A percentile compares a stretch with the other conserved stretches of the same genome.
Evolutionary conservation across 2,797 vertebrate species (phyloP).

Genomic region (Lateolabrax maculatus): DNA sequence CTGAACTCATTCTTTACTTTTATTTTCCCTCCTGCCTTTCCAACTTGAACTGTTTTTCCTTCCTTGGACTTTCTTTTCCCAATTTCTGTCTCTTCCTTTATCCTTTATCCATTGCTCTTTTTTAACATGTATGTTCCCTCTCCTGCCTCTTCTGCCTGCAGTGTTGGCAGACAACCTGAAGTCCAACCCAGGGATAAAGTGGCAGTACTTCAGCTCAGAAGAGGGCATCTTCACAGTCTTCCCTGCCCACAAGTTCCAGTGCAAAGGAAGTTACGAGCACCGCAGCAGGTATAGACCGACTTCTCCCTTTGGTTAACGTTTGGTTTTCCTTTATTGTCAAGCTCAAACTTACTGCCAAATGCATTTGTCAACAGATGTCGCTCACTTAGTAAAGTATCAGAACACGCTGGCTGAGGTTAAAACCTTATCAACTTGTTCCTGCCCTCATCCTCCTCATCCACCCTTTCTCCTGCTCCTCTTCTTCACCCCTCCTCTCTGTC

Average conservation of each 20-base stretch:
- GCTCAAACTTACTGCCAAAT: not conserved
- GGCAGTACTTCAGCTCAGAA: constrained; percentile 99
- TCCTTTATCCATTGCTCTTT: not conserved
- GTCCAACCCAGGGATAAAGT: constrained; percentile 98
- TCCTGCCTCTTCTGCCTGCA: constrained; percentile 65
- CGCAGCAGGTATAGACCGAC: constrained; percentile 91
- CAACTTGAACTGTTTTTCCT: not conserved
- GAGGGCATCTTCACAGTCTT: constrained; percentile 99
- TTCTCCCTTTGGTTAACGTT: not conserved
- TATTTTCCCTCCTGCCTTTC: not conserved
- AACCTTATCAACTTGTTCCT: not conserved
- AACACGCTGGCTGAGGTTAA: constrained; percentile 7
- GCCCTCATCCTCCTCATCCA: constrained; percentile 4
- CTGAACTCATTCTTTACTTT: not conserved
- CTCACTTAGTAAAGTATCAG: not conserved
- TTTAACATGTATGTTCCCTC: not conserved
- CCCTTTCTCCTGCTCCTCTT: not conserved
- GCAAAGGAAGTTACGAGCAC: constrained; percentile 96
- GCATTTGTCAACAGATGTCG: not conserved
- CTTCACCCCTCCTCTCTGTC: constrained; percentile 23
- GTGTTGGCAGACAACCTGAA: constrained; percentile 99
- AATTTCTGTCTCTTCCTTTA: not conserved
- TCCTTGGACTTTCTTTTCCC: not conserved
- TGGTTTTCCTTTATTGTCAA: not conserved
- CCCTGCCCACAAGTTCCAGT: constrained; percentile 98